These are phyloP conservation scores for Protonemura montana DNA, from an alignment of 2,888 invertebrate genomes.

Conservation along the genomic window DNA sequence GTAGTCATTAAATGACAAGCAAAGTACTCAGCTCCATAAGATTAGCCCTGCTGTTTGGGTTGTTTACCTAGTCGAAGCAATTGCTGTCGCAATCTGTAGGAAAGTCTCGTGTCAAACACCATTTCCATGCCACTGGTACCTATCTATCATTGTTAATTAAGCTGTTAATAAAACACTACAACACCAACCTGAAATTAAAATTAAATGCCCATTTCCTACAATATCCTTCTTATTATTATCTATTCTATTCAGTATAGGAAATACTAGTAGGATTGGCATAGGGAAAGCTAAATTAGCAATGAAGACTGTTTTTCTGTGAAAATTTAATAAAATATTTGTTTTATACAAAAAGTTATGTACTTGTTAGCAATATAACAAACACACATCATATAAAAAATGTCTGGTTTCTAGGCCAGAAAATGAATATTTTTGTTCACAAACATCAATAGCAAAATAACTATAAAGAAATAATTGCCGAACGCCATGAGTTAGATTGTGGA, in stretches of 20 bases:
- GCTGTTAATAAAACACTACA: background rate
- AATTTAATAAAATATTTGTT: background rate
- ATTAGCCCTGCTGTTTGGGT: background rate
- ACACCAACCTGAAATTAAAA: background rate
- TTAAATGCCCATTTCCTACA: too few relatives aligned
- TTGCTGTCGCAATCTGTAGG: background rate
- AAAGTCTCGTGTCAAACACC: background rate
- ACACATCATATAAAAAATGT: background rate
- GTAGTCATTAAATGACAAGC: background rate
- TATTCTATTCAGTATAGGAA: too few relatives aligned
- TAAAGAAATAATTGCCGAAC: background rate
- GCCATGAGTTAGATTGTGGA: background rate
- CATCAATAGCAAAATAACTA: background rate
- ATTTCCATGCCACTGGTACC: background rate
- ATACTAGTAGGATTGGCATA: too few relatives aligned
- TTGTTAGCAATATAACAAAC: too few relatives aligned
- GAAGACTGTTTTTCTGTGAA: background rate
- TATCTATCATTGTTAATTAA: background rate
- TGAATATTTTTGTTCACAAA: background rate
- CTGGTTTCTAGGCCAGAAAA: background rate
- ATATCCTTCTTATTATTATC: too few relatives aligned
- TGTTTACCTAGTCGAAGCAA: background rate
- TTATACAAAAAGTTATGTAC: too few relatives aligned
- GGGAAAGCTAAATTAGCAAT: too few relatives aligned
- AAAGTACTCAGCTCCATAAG: background rate